phyloP scores from a whole-genome alignment of 2,888 invertebrate genomes.

The Macrostomum cliftonense region DNA sequence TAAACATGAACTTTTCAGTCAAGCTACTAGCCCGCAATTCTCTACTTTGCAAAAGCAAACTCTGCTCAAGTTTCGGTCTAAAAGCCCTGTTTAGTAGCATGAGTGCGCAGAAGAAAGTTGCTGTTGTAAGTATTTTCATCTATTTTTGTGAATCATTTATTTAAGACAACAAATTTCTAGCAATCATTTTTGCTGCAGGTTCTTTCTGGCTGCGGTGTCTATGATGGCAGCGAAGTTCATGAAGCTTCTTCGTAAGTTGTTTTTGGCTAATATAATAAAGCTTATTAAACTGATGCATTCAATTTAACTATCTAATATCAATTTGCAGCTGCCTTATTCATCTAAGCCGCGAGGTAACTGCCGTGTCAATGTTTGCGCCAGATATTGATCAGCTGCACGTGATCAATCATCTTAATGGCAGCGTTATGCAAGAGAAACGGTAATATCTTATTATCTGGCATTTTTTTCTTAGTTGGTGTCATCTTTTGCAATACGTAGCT shows the following conservation, averaged over 20 bases:
- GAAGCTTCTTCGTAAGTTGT: constrained; percentile 42
- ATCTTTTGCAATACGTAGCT: no score
- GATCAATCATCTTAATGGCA: constrained; percentile 39
- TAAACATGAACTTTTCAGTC: no score
- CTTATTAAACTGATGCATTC: no score
- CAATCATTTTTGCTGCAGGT: constrained; percentile 26
- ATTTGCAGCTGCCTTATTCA: constrained; percentile 32
- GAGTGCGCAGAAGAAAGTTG: background rate
- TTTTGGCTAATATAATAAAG: no score
- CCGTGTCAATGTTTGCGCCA: constrained; percentile 39
- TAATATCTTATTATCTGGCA: constrained; percentile 9
- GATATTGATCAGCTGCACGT: constrained; percentile 39
- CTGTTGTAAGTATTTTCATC: background rate
- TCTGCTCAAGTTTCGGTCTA: no score
- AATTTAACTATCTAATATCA: no score
- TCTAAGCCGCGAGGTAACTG: constrained; percentile 36
- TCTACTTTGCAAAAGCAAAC: no score
- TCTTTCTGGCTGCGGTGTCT: constrained; percentile 43
- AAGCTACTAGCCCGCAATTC: no score
- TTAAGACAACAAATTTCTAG: background rate
- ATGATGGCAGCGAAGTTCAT: constrained; percentile 44
- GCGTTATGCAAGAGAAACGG: constrained; percentile 20
- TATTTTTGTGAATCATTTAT: no score
- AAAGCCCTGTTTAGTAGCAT: no score
- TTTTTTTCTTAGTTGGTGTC: no score